Conservation (phyloP, 2,113 vertebrate species). For the Bujurquina vittata region DNA sequence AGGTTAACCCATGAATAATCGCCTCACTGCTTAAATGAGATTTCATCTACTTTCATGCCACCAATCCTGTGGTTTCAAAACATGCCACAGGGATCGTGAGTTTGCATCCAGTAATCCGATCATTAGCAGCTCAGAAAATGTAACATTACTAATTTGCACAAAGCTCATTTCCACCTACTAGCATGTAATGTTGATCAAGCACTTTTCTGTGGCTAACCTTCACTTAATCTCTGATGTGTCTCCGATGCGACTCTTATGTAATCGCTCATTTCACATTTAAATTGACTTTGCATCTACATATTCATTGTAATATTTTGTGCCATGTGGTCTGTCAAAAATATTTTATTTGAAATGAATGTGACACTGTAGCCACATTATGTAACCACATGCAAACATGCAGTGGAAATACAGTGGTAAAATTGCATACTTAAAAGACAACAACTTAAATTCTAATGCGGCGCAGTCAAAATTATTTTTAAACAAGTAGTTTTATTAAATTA, state of each 20-base stretch:
- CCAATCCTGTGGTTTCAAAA: constrained; percentile 55
- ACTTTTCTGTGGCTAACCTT: constrained; percentile 7
- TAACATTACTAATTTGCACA: constrained; percentile 62
- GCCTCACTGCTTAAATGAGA: constrained; percentile 57
- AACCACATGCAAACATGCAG: neutral
- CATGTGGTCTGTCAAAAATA: neutral
- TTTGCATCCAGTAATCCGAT: constrained; percentile 73
- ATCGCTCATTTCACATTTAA: constrained; percentile 5
- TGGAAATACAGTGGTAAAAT: neutral
- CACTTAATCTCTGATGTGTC: constrained; percentile 5
- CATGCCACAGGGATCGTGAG: constrained; percentile 57
- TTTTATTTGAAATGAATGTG: neutral
- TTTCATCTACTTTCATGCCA: constrained; percentile 71
- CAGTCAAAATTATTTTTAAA: neutral
- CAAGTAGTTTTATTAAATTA: neutral
- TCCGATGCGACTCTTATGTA: neutral
- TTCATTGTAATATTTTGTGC: neutral
- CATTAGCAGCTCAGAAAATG: constrained; percentile 63
- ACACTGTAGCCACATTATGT: neutral
- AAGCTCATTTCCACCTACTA: constrained; percentile 53
- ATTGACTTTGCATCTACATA: neutral
- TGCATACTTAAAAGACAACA: neutral
- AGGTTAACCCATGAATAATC: constrained; percentile 70
- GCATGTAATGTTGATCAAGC: constrained; percentile 29
- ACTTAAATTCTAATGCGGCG: neutral